These are phyloP conservation scores for Apaloderma vittatum DNA, from an alignment of 2,113 vertebrate species.

Conservation along the genomic window DNA sequence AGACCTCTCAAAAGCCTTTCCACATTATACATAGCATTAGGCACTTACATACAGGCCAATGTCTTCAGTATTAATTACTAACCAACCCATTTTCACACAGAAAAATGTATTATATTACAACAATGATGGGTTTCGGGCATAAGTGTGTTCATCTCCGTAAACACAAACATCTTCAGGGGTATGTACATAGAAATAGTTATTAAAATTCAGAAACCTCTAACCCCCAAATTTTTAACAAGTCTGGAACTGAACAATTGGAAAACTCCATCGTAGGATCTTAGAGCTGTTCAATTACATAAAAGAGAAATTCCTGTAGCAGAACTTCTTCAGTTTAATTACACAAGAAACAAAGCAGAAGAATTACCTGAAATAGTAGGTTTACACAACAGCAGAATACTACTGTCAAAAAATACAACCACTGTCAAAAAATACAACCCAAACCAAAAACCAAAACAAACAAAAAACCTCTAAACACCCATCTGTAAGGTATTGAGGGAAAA, in stretches of 20 bases:
- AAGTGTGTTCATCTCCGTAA: neutral
- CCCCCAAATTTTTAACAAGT: neutral
- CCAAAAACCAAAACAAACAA: no score
- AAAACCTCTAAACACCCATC: neutral
- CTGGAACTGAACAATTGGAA: neutral
- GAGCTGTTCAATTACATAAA: neutral
- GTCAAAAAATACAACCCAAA: neutral
- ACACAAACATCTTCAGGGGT: neutral
- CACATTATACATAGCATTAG: neutral
- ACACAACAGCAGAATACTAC: neutral
- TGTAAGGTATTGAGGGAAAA: neutral
- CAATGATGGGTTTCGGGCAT: neutral
- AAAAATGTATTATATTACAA: neutral
- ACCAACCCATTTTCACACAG: neutral
- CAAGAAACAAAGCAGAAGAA: neutral
- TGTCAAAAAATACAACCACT: neutral
- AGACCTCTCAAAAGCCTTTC: neutral
- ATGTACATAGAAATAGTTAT: neutral
- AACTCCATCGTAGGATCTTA: neutral
- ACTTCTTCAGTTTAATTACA: neutral
- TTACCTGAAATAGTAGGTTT: neutral
- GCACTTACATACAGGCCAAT: neutral
- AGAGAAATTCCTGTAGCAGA: neutral
- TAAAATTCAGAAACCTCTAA: neutral
- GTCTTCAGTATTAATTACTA: neutral